These are phyloP conservation scores for Cephus pygmeus DNA, from an alignment of 2,888 invertebrate genomes.

Conservation along the genomic window DNA sequence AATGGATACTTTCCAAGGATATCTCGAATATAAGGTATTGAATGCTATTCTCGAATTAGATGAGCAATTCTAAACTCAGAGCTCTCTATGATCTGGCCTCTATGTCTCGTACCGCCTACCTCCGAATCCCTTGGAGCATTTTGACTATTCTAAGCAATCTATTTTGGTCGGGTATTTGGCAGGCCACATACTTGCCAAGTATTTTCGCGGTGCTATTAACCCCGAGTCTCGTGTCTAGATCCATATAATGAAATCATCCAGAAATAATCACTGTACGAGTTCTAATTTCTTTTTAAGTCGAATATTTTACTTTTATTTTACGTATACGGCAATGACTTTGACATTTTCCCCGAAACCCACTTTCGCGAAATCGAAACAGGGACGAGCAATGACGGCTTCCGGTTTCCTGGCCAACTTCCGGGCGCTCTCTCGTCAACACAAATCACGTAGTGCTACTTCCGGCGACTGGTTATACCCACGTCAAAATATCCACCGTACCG, in stretches of 20 bases:
- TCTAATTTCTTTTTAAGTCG: neutral
- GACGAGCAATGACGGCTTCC: conserved; percentile 35
- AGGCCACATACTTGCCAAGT: conserved; percentile 49
- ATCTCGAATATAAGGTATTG: neutral
- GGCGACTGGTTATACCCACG: conserved; percentile 24
- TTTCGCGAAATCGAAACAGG: conserved; percentile 36
- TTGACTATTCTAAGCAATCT: conserved; percentile 22
- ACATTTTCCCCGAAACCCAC: conserved; percentile 34
- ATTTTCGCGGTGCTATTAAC: conserved; percentile 56
- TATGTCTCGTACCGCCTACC: neutral
- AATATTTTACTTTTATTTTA: neutral
- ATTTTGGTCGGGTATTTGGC: conserved; percentile 57
- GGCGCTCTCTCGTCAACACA: conserved; percentile 45
- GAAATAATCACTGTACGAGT: neutral
- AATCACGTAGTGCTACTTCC: conserved; percentile 50
- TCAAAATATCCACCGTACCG: neutral
- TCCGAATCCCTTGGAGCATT: conserved; percentile 3
- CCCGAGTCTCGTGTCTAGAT: conserved; percentile 25
- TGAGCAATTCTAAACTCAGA: neutral
- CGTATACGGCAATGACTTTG: neutral
- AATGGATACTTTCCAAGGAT: neutral
- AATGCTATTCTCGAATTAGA: neutral
- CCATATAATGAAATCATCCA: neutral
- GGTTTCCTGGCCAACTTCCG: conserved; percentile 49
- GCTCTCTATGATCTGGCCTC: neutral